phyloP scores from a whole-genome alignment of 2,888 invertebrate species.

The Hyposoter didymator region DNA sequence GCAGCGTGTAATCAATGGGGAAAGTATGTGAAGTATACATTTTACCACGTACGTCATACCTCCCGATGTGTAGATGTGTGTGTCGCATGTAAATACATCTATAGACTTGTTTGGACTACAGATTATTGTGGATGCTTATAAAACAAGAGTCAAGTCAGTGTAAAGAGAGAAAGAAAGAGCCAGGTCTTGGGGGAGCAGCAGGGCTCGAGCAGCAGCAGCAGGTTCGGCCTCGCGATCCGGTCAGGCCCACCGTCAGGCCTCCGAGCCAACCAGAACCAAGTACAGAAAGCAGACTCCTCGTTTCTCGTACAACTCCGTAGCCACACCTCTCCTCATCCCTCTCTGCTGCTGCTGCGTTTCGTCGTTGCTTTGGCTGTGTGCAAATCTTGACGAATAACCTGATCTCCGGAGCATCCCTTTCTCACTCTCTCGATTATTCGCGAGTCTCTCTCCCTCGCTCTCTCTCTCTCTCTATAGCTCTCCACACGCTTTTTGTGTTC shows the following conservation, averaged over 20 bases:
- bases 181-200: constrained; percentile 36
- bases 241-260: constrained; percentile 81
- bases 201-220: constrained; percentile 43
- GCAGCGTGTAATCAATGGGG: constrained; percentile 70
- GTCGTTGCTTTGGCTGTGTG: constrained; percentile 61
- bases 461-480: constrained; percentile 10
- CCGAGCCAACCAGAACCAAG: constrained; percentile 82
- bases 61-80: not conserved
- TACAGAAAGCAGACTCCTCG: constrained; percentile 75
- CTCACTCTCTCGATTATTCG: constrained; percentile 46
- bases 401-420: constrained; percentile 57
- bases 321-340: constrained; percentile 81
- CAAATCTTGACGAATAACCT: constrained; percentile 60
- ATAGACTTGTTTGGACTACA: not conserved
- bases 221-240: constrained; percentile 73
- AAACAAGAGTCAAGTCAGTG: constrained; percentile 54
- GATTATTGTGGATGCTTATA: constrained; percentile 43
- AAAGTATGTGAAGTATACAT: constrained; percentile 69
- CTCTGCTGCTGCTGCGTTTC: constrained; percentile 67
- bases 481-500: constrained; percentile 25
- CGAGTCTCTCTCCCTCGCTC: constrained; percentile 18
- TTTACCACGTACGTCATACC: constrained; percentile 33
- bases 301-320: constrained; percentile 80
- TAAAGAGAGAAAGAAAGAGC: constrained; percentile 39
- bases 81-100: not conserved